Conservation (phyloP, 1,140 invertebrate genomes). For the Hetaerina americana region DNA sequence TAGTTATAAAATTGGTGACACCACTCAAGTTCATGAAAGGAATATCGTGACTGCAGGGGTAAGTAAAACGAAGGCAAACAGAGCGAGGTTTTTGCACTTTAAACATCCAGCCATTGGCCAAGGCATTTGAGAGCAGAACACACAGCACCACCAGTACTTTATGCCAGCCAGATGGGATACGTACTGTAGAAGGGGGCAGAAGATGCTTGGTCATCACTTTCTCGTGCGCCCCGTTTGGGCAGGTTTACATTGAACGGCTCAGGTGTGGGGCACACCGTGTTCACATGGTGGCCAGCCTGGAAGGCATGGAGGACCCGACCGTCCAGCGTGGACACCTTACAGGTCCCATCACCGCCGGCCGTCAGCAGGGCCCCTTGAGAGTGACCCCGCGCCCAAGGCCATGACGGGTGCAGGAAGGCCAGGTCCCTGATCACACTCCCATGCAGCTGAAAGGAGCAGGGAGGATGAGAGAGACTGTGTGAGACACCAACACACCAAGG, state of each 20-base stretch:
- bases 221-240: slow-evolving; percentile 26
- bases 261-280: slow-evolving; percentile 33
- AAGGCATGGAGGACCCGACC: slow-evolving; percentile 31
- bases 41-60: no score
- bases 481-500: no score
- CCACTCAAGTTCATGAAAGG: no score
- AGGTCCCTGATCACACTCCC: slow-evolving; percentile 32
- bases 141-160: no score
- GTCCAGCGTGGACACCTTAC: slow-evolving; percentile 33
- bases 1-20: no score
- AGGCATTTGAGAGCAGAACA: no score
- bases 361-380: slow-evolving; percentile 29
- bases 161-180: no score
- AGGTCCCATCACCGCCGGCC: slow-evolving; percentile 31
- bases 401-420: slow-evolving; percentile 32
- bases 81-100: no score
- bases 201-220: not conserved
- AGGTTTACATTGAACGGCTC: slow-evolving; percentile 33
- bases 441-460: slow-evolving; percentile 30
- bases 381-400: slow-evolving; percentile 32
- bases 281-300: slow-evolving; percentile 32
- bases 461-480: no score
- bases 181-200: not conserved
- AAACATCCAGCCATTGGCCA: no score
- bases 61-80: no score